Conservation (phyloP, 2,888 invertebrate genomes). For the Drosophila nr. fundita region DNA sequence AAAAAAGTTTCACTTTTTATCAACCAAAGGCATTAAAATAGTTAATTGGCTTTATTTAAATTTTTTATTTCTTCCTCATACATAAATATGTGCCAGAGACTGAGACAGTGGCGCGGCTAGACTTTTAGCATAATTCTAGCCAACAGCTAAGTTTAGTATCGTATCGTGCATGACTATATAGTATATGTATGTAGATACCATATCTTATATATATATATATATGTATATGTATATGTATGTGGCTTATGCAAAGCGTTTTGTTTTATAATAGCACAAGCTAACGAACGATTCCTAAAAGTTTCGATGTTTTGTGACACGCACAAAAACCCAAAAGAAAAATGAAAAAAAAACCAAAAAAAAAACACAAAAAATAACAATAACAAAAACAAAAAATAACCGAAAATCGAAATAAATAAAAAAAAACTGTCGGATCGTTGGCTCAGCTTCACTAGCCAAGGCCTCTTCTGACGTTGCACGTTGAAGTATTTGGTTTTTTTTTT, state of each 20-base stretch:
- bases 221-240: conserved; percentile 22
- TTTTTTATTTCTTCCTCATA: conserved; percentile 79
- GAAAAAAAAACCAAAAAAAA: conserved; percentile 4
- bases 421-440: conserved; percentile 52
- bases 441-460: conserved; percentile 69
- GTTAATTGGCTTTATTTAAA: conserved; percentile 81
- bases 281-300: conserved; percentile 55
- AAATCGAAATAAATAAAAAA: conserved; percentile 16
- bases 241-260: conserved; percentile 48
- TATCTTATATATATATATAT: neutral
- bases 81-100: conserved; percentile 77
- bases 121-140: conserved; percentile 76
- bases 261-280: conserved; percentile 46
- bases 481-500: neutral
- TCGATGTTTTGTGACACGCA: conserved; percentile 44
- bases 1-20: conserved; percentile 82
- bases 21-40: conserved; percentile 80
- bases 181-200: conserved; percentile 5
- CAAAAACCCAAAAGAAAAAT: conserved; percentile 26
- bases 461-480: conserved; percentile 76
- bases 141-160: conserved; percentile 54
- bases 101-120: neutral
- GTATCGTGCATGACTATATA: neutral
- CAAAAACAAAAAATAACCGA: conserved; percentile 2
- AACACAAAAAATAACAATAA: conserved; percentile 8